A percentile compares a stretch with the other conserved stretches of the same genome.
Conservation (phyloP, 2,113 vertebrate species). For the Nyctibius bracteatus region DNA sequence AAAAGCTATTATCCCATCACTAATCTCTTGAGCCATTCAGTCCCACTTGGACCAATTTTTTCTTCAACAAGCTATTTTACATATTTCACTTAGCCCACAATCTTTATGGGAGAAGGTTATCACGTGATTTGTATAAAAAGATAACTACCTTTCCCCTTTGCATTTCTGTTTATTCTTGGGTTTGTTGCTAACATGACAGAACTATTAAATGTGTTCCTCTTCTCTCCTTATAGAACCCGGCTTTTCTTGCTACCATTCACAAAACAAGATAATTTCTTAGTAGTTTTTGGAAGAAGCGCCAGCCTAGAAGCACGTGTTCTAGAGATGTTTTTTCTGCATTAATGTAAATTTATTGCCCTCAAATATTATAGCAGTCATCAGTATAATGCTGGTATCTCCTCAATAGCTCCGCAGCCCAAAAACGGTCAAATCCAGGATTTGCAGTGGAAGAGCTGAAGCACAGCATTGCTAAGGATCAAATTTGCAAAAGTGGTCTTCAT, state of each 20-base stretch:
- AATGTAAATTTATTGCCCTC: background rate
- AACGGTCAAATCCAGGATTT: background rate
- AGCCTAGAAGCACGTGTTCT: background rate
- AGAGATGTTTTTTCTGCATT: background rate
- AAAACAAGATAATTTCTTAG: background rate
- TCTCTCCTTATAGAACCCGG: background rate
- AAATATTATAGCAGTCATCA: background rate
- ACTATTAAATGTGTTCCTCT: background rate
- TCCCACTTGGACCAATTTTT: slow-evolving; percentile 36
- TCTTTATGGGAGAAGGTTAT: background rate
- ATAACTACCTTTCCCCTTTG: background rate
- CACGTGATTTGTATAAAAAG: background rate
- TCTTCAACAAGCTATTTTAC: slow-evolving; percentile 49
- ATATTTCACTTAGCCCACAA: slow-evolving; percentile 1
- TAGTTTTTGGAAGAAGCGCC: background rate
- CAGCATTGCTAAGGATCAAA: background rate
- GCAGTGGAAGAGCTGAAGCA: background rate
- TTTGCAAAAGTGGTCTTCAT: background rate
- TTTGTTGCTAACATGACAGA: background rate
- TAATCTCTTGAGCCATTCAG: slow-evolving; percentile 44
- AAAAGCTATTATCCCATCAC: slow-evolving; percentile 56
- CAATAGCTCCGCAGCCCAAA: background rate
- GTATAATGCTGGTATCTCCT: background rate
- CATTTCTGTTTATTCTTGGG: background rate
- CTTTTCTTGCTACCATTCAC: background rate